A percentile compares a stretch with the other conserved stretches of the same genome.
These are phyloP conservation scores for Telmatherina bonti DNA, from an alignment of 2,797 vertebrate species.

Conservation along the genomic window DNA sequence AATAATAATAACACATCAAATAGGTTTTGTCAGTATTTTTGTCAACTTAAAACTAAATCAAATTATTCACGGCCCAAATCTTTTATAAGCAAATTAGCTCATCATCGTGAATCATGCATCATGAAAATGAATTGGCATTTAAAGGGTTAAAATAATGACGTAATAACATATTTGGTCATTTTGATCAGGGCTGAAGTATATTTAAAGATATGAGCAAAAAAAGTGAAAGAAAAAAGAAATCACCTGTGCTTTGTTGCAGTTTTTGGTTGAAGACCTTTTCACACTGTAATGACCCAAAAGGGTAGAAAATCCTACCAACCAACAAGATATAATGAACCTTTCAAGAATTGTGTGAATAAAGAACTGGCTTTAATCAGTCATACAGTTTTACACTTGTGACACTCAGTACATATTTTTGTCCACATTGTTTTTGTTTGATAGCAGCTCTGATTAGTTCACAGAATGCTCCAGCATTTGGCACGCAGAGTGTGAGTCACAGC, in stretches of 20 bases:
- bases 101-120: no score
- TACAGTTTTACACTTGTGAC: not conserved
- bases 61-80: no score
- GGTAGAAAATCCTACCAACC: not conserved
- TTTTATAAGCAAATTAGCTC: no score
- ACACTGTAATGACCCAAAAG: not conserved
- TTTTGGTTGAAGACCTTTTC: not conserved
- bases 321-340: not conserved
- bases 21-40: no score
- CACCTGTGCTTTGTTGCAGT: not conserved
- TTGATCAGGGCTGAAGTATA: no score
- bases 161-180: no score
- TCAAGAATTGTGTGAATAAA: not conserved
- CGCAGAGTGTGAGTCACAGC: conserved; percentile 44
- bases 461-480: conserved; percentile 30
- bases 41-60: no score
- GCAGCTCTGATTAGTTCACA: conserved; percentile 11
- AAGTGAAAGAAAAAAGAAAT: no score
- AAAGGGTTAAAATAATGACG: no score
- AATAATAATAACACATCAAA: no score
- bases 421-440: not conserved
- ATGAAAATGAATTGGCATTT: not conserved
- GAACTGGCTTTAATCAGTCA: not conserved
- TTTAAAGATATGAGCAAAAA: no score
- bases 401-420: no score